Base-by-base conservation (phyloP, 2,797 vertebrate species). In the Etheostoma nigrum region DNA sequence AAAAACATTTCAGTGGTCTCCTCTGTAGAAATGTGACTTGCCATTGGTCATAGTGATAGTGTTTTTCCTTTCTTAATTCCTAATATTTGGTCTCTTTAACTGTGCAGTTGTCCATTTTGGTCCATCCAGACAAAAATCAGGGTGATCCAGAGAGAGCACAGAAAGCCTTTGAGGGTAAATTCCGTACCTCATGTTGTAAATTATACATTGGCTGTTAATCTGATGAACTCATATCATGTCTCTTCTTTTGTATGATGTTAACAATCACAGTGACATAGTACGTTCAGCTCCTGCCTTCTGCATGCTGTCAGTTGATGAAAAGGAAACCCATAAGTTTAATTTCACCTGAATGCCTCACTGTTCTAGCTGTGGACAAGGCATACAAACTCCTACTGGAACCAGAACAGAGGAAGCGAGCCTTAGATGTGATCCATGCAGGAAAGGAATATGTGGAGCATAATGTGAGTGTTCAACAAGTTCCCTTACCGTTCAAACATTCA, bases 101-200 rank as follows among this genome's bases (percentile, higher is more conserved):
- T 58, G 25, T 88, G 51, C 75, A 99, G 98, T 91, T 99, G 79
- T 99, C 98, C 62, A 99, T 99, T 91, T 94, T 99, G 91, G 98
- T 99, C 71, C 98, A 99, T 94, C 98, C 98, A 74, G 98, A 99
- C 93, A 99, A 99, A 94, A 99, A 99, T 79, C 98, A 99, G 84
- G 98, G 96, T 81, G 97, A 99, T 88, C 85, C 87, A 77, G 96
- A 97, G 0, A 93, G 98, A 95, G 94, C 98, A 44, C 98, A 99
- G 92, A 97, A 95, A 92, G 97, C 98, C 0, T 99, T 99, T 91
- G 98, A 99, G 97, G 98, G 98, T 99, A 57, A 63, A 14, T 11
- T 40, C 36, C 10, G 11, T 40, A 40, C 36, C 36, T 40, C 36
- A 12, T 1, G 1, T 27, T 53, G 1, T 23, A 54, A 8, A 21